Evolutionary conservation across 2,113 vertebrate genomes (phyloP), one percentile per base, ranked within the genome.

Genomic region (Myodes glareolus): DNA sequence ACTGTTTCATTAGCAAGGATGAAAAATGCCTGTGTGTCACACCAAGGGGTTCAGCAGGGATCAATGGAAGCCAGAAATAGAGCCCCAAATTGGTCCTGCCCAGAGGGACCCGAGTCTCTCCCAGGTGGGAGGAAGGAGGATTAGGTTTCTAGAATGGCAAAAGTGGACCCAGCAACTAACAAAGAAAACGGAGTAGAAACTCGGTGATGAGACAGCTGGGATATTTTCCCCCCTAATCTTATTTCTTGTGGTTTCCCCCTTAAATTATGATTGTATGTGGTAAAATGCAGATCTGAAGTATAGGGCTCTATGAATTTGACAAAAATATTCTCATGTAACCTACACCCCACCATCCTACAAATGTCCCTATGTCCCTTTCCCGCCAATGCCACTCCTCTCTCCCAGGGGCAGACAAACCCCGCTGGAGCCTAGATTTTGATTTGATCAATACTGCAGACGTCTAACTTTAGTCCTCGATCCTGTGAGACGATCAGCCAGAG

Each of bases 1-100:
- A 90, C 21, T 27, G 94, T 95, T 95, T 97, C 90, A 86, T 90
- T 61, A 93, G 65, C 58, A 75, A 76, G 45, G 25, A 65, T 94
- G 87, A 92, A 93, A 96, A 90, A 92, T 19, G 65, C 61, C 75
- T 90, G 16, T 45, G 45, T 45, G 47, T 61, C 70, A 75, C 55
- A 47, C 58, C 52, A 29, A 81, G 39, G 75, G 27, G 73, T 23
- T 90, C 33, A 0, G 3, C 70, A n/a, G 9, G 63, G 55, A 29
- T 89, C 86, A 14, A 29, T 11, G 63, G 47, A 50, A 29, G 36
- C 75, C 65, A 63, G 94, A 85, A 94, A 92, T 1, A 72, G 36
- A 36, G n/a, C 50, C 80, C 85, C 75, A n/a, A 5, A 61, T 78
- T 52, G 27, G 29, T 31, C 73, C 67, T n/a, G 1, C 61, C 17